phyloP scores from a whole-genome alignment of 1,140 invertebrate genomes.

The Eulimnadia texana region DNA sequence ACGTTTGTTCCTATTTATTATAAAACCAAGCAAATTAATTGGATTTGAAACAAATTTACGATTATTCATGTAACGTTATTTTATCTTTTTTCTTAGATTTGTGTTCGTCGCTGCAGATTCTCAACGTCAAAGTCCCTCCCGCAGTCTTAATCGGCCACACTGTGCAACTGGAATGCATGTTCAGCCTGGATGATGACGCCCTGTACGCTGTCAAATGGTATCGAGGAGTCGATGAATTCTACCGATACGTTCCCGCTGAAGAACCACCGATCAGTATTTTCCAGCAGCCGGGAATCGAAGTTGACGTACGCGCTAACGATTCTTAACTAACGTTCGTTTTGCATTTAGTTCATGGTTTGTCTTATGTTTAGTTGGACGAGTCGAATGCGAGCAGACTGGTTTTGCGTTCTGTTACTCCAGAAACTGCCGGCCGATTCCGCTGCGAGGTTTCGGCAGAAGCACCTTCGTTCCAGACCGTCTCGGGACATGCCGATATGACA shows the following conservation, averaged over 20 bases:
- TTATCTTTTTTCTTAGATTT: too few species aligned
- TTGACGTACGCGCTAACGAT: conserved; percentile 48
- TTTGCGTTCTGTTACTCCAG: conserved; percentile 44
- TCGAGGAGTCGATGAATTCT: conserved; percentile 60
- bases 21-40: too few species aligned
- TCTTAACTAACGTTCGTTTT: neutral
- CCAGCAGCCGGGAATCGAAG: conserved; percentile 44
- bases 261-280: conserved; percentile 48
- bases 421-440: conserved; percentile 48
- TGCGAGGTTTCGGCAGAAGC: conserved; percentile 58
- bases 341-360: conserved; percentile 7
- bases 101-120: neutral
- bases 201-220: conserved; percentile 80
- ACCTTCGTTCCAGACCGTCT: conserved; percentile 47
- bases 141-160: conserved; percentile 37
- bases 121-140: conserved; percentile 8
- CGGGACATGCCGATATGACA: conserved; percentile 20
- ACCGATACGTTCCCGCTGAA: conserved; percentile 52
- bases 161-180: conserved; percentile 55
- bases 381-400: conserved; percentile 46
- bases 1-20: too few species aligned
- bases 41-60: too few species aligned
- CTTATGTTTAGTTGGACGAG: conserved; percentile 36
- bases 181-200: conserved; percentile 56
- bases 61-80: too few species aligned